Conservation (phyloP, 2,113 vertebrate species). For the Aspidoscelis tigris region DNA sequence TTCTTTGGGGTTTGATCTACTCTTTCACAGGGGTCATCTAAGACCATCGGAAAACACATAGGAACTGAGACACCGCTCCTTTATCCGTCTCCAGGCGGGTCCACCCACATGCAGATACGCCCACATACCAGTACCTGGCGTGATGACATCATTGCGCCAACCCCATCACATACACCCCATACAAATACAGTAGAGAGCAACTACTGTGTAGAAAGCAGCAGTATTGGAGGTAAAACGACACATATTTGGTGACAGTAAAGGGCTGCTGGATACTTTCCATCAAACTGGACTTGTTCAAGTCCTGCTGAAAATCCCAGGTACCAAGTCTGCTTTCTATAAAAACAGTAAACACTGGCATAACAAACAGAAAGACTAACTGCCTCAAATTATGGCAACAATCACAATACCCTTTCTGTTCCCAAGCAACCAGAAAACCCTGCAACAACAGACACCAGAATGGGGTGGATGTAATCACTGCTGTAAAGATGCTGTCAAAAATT, state of each 20-base stretch:
- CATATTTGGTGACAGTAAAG: neutral
- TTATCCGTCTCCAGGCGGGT: too few species aligned
- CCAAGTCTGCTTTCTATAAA: slow-evolving; percentile 1
- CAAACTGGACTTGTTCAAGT: neutral
- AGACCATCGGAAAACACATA: too few species aligned
- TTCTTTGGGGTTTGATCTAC: too few species aligned
- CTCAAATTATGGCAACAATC: slow-evolving; percentile 26
- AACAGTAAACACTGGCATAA: slow-evolving; percentile 24
- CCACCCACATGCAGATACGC: too few species aligned
- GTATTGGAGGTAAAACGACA: too few species aligned
- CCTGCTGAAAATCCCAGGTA: neutral
- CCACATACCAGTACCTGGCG: too few species aligned
- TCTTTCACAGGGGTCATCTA: too few species aligned
- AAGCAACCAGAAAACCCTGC: slow-evolving; percentile 1
- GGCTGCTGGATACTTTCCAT: neutral
- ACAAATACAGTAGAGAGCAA: too few species aligned
- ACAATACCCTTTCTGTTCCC: slow-evolving; percentile 4
- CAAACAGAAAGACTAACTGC: slow-evolving; percentile 5
- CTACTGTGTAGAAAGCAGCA: too few species aligned
- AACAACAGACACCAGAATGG: neutral
- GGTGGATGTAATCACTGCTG: neutral
- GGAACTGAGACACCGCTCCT: too few species aligned
- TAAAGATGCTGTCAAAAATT: neutral
- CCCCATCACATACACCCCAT: too few species aligned
- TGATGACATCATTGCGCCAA: too few species aligned